These are phyloP conservation scores for Yponomeuta cagnagella DNA, from an alignment of 2,888 invertebrate species.

Conservation along the genomic window DNA sequence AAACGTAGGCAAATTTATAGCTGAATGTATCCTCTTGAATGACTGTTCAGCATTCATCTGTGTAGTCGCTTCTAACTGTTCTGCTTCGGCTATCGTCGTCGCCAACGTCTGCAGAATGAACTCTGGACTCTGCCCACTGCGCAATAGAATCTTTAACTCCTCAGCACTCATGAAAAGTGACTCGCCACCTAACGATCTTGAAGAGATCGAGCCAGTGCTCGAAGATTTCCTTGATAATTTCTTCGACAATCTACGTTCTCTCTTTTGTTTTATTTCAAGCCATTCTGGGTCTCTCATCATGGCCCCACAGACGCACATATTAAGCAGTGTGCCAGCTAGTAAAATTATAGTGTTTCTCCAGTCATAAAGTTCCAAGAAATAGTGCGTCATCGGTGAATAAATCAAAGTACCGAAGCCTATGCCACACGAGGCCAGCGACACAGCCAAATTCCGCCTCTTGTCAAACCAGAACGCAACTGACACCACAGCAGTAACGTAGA, in stretches of 20 bases:
- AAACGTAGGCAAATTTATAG: slow-evolving; percentile 86
- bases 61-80: slow-evolving; percentile 57
- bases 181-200: slow-evolving; percentile 64
- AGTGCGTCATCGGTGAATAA: slow-evolving; percentile 89
- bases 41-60: slow-evolving; percentile 61
- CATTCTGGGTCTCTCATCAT: slow-evolving; percentile 93
- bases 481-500: slow-evolving; percentile 92
- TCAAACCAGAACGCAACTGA: slow-evolving; percentile 96
- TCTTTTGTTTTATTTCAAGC: slow-evolving; percentile 79
- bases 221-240: slow-evolving; percentile 58
- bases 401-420: slow-evolving; percentile 92
- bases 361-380: slow-evolving; percentile 81
- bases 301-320: slow-evolving; percentile 90
- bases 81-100: slow-evolving; percentile 70
- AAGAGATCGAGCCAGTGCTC: slow-evolving; percentile 67
- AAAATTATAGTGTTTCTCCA: slow-evolving; percentile 88
- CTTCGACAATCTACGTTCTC: slow-evolving; percentile 58
- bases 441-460: slow-evolving; percentile 88
- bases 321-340: slow-evolving; percentile 86
- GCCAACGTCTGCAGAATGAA: slow-evolving; percentile 78
- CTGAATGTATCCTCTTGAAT: slow-evolving; percentile 74
- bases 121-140: slow-evolving; percentile 81
- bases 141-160: slow-evolving; percentile 79
- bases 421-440: slow-evolving; percentile 90
- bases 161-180: slow-evolving; percentile 75